phyloP scores from a whole-genome alignment of 2,888 invertebrate species.

The Diachrysia chrysitis region DNA sequence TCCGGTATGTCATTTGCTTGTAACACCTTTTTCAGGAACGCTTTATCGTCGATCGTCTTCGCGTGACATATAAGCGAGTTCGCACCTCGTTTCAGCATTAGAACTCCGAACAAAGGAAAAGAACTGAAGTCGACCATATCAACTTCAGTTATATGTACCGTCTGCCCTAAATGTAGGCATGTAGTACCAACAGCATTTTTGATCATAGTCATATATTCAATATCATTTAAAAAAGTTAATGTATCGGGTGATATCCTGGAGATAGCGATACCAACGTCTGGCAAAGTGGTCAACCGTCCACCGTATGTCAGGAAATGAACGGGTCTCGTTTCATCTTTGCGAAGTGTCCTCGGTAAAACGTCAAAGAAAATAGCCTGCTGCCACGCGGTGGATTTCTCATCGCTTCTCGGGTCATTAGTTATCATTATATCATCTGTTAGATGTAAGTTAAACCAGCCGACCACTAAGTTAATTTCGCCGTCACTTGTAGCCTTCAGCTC shows the following conservation, averaged over 20 bases:
- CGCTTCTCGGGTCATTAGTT: conserved; percentile 85
- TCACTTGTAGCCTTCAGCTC: conserved; percentile 24
- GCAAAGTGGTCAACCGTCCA: conserved; percentile 31
- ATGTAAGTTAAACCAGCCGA: conserved; percentile 91
- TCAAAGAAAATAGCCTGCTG: conserved; percentile 55
- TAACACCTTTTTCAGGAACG: conserved; percentile 32
- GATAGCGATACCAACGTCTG: conserved; percentile 9
- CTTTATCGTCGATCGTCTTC: conserved; percentile 30
- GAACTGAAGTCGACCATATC: conserved; percentile 85
- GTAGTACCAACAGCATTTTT: conserved; percentile 19
- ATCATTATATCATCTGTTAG: conserved; percentile 88
- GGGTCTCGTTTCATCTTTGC: conserved; percentile 12
- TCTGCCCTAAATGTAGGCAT: conserved; percentile 43
- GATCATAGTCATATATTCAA: conserved; percentile 47
- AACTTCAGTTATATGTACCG: conserved; percentile 14
- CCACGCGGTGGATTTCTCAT: conserved; percentile 76
- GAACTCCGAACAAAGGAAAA: conserved; percentile 87
- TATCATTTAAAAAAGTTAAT: conserved; percentile 45
- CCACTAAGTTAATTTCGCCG: conserved; percentile 69
- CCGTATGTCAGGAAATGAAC: conserved; percentile 30
- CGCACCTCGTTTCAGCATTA: conserved; percentile 76
- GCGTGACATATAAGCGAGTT: conserved; percentile 68
- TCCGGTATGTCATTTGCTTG: conserved; percentile 33
- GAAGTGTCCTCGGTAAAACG: conserved; percentile 28
- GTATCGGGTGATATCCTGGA: conserved; percentile 38